Evolutionary conservation across 2,797 vertebrate species (phyloP).

Genomic region (Phataginus tetradactyla): DNA sequence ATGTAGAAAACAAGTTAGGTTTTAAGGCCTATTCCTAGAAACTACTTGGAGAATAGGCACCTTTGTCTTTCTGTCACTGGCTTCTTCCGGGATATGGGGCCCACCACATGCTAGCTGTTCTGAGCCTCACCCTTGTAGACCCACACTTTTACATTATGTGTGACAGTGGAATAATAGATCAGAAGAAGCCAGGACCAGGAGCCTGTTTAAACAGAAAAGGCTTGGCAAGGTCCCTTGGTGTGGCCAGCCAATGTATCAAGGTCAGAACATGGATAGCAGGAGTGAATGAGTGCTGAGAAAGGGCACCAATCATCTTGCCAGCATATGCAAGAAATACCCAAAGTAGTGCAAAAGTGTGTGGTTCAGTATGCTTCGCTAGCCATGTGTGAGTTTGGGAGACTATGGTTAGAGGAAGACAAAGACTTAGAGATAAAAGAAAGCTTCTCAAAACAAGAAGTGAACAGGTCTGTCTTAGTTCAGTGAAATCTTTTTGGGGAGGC

Average conservation of each 20-base stretch:
- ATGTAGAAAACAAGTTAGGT: background rate
- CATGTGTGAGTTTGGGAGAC: background rate
- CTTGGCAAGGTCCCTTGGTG: conserved; percentile 12
- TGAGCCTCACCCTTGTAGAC: background rate
- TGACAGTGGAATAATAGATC: background rate
- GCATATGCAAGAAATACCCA: conserved; percentile 1
- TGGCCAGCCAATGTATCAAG: background rate
- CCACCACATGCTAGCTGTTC: background rate
- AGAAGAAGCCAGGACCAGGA: background rate
- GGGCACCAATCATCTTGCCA: background rate
- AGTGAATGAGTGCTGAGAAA: background rate
- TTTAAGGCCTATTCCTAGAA: background rate
- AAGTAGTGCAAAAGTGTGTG: conserved; percentile 10
- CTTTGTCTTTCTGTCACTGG: background rate
- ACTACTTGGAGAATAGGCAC: background rate
- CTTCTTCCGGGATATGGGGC: background rate
- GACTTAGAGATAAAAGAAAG: background rate
- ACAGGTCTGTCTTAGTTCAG: background rate
- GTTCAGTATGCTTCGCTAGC: background rate
- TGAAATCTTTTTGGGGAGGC: background rate
- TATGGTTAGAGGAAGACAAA: background rate
- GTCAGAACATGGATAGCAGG: background rate
- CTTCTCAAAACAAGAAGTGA: background rate
- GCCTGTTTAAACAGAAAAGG: background rate
- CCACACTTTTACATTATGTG: background rate